These are phyloP conservation scores for Drosophila parvula DNA, from an alignment of 1,140 invertebrate genomes.

Conservation along the genomic window DNA sequence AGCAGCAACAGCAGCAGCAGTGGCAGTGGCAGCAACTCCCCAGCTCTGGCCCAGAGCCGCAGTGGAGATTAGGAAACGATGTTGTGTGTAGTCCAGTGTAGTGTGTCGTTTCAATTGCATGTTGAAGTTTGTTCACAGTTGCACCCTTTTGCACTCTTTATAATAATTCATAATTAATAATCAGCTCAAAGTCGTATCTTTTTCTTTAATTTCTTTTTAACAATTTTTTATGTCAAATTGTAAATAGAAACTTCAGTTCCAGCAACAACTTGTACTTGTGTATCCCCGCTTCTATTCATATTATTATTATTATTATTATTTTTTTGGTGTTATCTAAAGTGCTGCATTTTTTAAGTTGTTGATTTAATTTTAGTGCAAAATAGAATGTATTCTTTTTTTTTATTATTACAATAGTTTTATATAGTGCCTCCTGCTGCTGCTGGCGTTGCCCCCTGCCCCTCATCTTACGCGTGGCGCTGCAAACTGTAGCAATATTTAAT, in stretches of 20 bases:
- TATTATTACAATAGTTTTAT: conserved; percentile 72
- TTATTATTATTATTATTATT: conserved; percentile 1
- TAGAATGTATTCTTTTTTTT: conserved; percentile 11
- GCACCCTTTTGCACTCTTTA: conserved; percentile 8
- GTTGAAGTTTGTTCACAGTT: conserved; percentile 62
- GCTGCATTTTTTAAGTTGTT: conserved; percentile 76
- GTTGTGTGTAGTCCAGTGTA: conserved; percentile 21
- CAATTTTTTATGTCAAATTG: conserved; percentile 42
- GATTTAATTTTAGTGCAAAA: conserved; percentile 72
- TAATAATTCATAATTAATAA: background rate
- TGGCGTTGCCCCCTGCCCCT: conserved; percentile 18
- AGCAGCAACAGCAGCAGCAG: conserved; percentile 18
- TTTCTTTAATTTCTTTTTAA: conserved; percentile 25
- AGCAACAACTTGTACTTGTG: conserved; percentile 38
- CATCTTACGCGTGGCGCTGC: conserved; percentile 35
- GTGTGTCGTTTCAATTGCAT: conserved; percentile 56
- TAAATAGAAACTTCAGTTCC: conserved; percentile 34
- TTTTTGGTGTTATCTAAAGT: conserved; percentile 60
- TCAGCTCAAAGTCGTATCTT: background rate
- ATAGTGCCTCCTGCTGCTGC: conserved; percentile 50
- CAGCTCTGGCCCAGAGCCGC: conserved; percentile 25
- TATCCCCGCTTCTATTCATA: background rate
- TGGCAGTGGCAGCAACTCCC: conserved; percentile 24
- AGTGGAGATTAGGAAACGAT: background rate
- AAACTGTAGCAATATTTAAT: conserved; percentile 74